A percentile compares a stretch with the other conserved stretches of the same genome.
phyloP scores from a whole-genome alignment of 2,797 vertebrate genomes.

The Dryobates pubescens region DNA sequence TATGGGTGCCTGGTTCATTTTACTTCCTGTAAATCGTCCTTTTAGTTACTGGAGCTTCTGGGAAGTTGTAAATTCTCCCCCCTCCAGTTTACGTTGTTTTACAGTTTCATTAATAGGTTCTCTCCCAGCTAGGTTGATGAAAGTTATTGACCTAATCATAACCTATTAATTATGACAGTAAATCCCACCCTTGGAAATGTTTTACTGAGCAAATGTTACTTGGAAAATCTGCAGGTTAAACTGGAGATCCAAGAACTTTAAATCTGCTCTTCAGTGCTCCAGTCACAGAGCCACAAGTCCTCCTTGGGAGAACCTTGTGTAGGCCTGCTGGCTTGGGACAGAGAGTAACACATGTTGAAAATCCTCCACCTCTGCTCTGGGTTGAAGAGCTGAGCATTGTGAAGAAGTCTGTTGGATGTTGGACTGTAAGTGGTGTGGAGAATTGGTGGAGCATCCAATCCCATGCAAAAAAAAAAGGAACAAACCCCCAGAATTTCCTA shows the following conservation, averaged over 20 bases:
- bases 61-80: constrained; percentile 77
- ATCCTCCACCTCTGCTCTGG: background rate
- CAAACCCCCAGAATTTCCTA: background rate
- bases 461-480: background rate
- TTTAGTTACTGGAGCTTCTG: constrained; percentile 75
- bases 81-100: constrained; percentile 76
- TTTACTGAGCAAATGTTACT: constrained; percentile 70
- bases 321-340: background rate
- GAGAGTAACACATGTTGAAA: background rate
- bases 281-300: rapidly evolving
- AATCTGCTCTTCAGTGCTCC: constrained; percentile 6
- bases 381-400: background rate
- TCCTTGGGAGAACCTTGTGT: background rate
- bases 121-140: constrained; percentile 73
- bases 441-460: background rate
- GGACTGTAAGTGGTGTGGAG: background rate
- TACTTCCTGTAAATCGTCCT: constrained; percentile 78
- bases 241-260: constrained; percentile 61
- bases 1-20: constrained; percentile 72
- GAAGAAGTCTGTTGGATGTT: background rate
- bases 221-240: constrained; percentile 63
- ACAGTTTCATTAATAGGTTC: constrained; percentile 76
- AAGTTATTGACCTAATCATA: constrained; percentile 81
- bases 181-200: constrained; percentile 69
- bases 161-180: constrained; percentile 80